Conservation (phyloP, 2,113 vertebrate species). For the Macrotis lagotis region DNA sequence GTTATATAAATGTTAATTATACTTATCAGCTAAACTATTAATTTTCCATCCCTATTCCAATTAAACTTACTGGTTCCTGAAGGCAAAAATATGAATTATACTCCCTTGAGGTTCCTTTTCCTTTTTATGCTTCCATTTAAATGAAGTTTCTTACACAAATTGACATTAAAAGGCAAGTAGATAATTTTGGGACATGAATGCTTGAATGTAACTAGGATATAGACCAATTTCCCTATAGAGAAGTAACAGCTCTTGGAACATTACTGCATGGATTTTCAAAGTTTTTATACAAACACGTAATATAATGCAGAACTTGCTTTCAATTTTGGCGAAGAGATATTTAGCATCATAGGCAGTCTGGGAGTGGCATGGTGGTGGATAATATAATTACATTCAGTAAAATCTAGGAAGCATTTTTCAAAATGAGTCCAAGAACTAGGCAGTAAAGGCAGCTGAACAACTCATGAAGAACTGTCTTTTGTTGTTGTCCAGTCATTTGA, state of each 20-base stretch:
- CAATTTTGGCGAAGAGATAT: background rate
- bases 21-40: background rate
- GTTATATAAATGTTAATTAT: background rate
- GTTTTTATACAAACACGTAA: background rate
- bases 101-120: background rate
- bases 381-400: background rate
- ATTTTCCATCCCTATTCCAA: background rate
- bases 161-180: background rate
- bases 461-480: background rate
- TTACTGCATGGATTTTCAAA: background rate
- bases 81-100: background rate
- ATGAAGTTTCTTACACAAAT: background rate
- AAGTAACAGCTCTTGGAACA: background rate
- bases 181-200: background rate
- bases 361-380: background rate
- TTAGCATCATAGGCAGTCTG: background rate
- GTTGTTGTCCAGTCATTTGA: no score
- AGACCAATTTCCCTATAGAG: background rate
- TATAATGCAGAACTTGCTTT: background rate
- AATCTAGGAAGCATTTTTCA: background rate
- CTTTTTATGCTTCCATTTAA: background rate
- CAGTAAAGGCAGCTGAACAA: background rate
- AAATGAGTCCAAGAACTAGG: background rate
- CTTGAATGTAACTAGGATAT: background rate
- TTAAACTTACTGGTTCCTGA: background rate